Base-by-base conservation (phyloP, 2,888 invertebrate species). In the Ptycholaimellus sp. region DNA sequence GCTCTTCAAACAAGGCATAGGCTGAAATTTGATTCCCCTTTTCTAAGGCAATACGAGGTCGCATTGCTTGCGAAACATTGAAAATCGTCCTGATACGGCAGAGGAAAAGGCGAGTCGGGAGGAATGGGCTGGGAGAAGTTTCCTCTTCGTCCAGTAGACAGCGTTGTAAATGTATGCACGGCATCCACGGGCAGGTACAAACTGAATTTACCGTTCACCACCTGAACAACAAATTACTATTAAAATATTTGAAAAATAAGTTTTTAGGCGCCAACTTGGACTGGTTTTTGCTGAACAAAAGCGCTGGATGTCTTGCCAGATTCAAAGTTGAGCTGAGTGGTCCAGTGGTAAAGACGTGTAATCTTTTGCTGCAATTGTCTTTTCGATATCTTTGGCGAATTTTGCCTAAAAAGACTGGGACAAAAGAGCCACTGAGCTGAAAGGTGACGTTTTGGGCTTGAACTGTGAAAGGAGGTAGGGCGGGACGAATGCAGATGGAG, bases 1-100 rank as follows among this genome's bases (percentile, higher is more conserved):
- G 41, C 33, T 44, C 44, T 16, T 42, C 44, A 2, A 37, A 40
- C 19, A 33, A n/a, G 25, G 25, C n/a, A 25, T 44, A 44, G 21
- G 37, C 40, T 33, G 16, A 19, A 23, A 23, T 6, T 23, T 13
- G 13, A 23, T 23, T n/a, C n/a, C n/a, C n/a, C n/a, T n/a, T n/a
- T n/a, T n/a, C n/a, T n/a, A n/a, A n/a, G n/a, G n/a, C 25, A 23
- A 6, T 6, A 23, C 25, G 25, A 23, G 6, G 7, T 9, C 6
- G 7, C 25, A 23, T 23, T 23, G 7, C 25, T 23, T 23, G 6
- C 13, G 7, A 23, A 9, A 23, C 25, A 23, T 6, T 23, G 7
- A 23, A 23, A 23, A 23, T 23, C 13, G 6, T 23, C 25, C 25
- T 6, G 13, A 23, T 23, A 23, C 7, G 25, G 25, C 25, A 23